Evolutionary conservation across 2,797 vertebrate genomes (phyloP), one percentile per base, ranked within the genome.

Genomic region (Acanthis flammea): DNA sequence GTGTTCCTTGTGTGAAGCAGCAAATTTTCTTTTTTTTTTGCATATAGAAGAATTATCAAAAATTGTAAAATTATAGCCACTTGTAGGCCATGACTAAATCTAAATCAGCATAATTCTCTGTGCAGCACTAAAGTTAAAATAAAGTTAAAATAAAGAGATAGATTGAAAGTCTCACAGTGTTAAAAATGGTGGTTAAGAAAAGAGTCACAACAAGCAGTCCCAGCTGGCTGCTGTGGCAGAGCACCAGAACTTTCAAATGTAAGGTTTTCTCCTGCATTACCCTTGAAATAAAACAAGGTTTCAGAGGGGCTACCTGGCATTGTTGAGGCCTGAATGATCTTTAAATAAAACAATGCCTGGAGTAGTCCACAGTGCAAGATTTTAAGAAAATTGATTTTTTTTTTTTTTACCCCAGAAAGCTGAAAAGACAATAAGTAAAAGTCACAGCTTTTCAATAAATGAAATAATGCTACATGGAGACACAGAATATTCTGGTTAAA

Each of bases 401-500:
- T 23, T 45, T 30, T 23, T 50, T 77, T 81, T 75, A 65, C 14
- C 42, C 23, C 6, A 88, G 42, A 89, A 91, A 80, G 11, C n/a
- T 54, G 61, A 65, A 88, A 80, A 85, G 16, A 42, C 0, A 2
- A 17, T 53, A 81, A 88, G 21, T 54, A 71, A 81, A 93, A 91
- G n/a, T 68, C 70, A 77, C 22, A 33, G 6, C 3, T 92, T 94
- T 90, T 71, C 65, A 88, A 30, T 41, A 87, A 88, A 77, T 65
- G 14, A 54, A 92, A 62, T 55, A 80, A 63, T 57, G 60, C 24
- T 42, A 24, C 8, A 57, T 22, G 24, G 42, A 67, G 17, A 71
- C 89, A 22, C 22, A 85, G 72, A 89, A 54, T 71, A 80, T 80
- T 92, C 61, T 94, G 23, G 22, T 83, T 80, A 77, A 92, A 90